Evolutionary conservation across 1,140 invertebrate genomes (phyloP), one percentile per base, ranked within the genome.

Genomic region (Sweltsa coloradensis): DNA sequence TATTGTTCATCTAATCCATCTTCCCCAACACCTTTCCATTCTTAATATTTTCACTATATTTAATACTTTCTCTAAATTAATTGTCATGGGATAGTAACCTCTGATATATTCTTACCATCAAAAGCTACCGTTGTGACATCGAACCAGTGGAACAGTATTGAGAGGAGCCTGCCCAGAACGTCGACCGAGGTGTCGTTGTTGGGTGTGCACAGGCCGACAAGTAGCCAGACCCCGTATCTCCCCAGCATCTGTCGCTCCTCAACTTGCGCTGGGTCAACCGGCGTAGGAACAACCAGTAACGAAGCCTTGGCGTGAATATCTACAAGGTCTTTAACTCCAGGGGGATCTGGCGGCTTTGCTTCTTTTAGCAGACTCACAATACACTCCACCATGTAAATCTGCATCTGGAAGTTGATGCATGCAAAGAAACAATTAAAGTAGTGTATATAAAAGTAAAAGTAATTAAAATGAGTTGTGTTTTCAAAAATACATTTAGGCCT

Each of bases 101-200:
- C n/a, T n/a, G n/a, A n/a, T n/a, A n/a, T n/a, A 1, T 14, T 41
- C 65, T 68, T 63, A 92, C 92, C 91, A 72, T 95, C 90, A 61
- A 92, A 93, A 14, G 94, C 81, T 67, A 91, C 94, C 6, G 92
- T 90, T 25, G 94, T 97, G 50, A 93, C 85, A 71, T 97, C 89
- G 72, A 98, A 99, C 96, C 96, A 99, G 68, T 98, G 92, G 71
- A 98, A 98, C 45, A 99, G 74, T 76, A 95, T 94, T 45, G 89
- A 88, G 22, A 99, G 71, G 53, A 99, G 75, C 54, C 94, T 73
- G 16, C 93, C 92, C 26, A 98, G 71, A 25, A 91, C 81, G 66
- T 94, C 87, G 60, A 83, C 70, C 4, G 89, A 84, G n/a, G 91
- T 83, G 53, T 83, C 79, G 31, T 83, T 73, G 49, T 80, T 83